phyloP scores from a whole-genome alignment of 2,797 vertebrate genomes.

The Phyllotis vaccarum region DNA sequence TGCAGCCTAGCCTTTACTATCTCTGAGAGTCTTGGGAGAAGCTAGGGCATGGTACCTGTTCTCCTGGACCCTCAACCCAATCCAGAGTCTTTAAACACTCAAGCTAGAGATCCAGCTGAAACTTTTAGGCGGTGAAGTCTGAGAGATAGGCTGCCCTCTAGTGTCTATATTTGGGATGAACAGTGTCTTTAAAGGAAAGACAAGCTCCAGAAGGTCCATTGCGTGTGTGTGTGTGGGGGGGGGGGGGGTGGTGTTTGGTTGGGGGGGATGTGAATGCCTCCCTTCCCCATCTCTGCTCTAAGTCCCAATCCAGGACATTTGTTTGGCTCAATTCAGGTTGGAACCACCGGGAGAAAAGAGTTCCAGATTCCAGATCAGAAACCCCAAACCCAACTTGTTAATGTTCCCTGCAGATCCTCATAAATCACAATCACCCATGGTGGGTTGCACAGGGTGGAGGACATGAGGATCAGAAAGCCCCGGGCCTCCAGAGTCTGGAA shows the following conservation, averaged over 20 bases:
- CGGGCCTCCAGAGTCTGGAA: no score
- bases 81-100: no score
- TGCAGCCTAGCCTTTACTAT: not conserved
- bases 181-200: not conserved
- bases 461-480: not conserved
- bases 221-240: no score
- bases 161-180: conserved; percentile 35
- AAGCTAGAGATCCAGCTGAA: not conserved
- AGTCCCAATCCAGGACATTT: not conserved
- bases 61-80: not conserved
- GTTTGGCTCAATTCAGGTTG: not conserved
- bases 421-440: not conserved
- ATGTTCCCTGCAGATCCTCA: not conserved
- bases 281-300: not conserved
- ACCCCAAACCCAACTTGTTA: not conserved
- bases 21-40: not conserved
- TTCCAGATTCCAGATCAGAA: not conserved
- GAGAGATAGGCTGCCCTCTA: conserved; percentile 53
- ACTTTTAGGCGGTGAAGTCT: not conserved
- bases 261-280: no score
- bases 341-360: not conserved
- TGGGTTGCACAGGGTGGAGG: not conserved
- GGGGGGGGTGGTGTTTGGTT: no score
- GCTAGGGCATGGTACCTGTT: not conserved
- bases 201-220: not conserved